phyloP scores from a whole-genome alignment of 2,797 vertebrate genomes.

The Lepus oiostolus region DNA sequence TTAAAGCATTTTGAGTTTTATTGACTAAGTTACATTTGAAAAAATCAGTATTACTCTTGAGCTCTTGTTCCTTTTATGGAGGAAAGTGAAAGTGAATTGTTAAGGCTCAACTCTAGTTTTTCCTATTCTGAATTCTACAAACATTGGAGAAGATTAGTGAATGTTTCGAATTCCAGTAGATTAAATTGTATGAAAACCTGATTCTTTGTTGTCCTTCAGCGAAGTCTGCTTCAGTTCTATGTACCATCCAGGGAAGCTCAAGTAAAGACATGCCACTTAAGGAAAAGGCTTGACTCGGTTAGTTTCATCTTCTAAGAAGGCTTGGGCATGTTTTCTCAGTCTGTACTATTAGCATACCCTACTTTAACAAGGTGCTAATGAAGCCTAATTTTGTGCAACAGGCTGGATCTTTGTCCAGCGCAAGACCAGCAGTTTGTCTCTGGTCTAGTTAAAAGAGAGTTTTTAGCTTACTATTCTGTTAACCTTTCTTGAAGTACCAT shows the following conservation, averaged over 20 bases:
- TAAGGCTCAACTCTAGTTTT: constrained; percentile 39
- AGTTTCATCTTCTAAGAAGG: background rate
- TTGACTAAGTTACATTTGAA: background rate
- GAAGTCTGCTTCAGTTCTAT: constrained; percentile 59
- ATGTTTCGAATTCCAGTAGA: constrained; percentile 70
- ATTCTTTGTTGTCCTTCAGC: constrained; percentile 49
- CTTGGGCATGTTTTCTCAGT: background rate
- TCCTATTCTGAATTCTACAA: constrained; percentile 48
- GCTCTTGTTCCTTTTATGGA: constrained; percentile 31
- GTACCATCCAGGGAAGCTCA: constrained; percentile 32
- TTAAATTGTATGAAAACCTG: constrained; percentile 60
- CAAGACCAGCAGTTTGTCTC: constrained; percentile 4
- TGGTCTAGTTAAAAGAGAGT: background rate
- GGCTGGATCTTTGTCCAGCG: background rate
- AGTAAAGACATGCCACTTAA: constrained; percentile 21
- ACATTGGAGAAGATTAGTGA: constrained; percentile 61
- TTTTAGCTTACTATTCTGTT: background rate
- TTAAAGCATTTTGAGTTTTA: constrained; percentile 47
- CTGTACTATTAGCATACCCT: background rate
- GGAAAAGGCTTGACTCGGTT: background rate
- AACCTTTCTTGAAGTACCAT: constrained; percentile 1
- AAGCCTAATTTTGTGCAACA: background rate
- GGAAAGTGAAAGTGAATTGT: constrained; percentile 48
- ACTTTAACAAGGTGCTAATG: background rate
- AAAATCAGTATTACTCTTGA: constrained; percentile 54